Evolutionary conservation across 1,140 invertebrate species (phyloP).

Genomic region (Drosophila mojavensis): DNA sequence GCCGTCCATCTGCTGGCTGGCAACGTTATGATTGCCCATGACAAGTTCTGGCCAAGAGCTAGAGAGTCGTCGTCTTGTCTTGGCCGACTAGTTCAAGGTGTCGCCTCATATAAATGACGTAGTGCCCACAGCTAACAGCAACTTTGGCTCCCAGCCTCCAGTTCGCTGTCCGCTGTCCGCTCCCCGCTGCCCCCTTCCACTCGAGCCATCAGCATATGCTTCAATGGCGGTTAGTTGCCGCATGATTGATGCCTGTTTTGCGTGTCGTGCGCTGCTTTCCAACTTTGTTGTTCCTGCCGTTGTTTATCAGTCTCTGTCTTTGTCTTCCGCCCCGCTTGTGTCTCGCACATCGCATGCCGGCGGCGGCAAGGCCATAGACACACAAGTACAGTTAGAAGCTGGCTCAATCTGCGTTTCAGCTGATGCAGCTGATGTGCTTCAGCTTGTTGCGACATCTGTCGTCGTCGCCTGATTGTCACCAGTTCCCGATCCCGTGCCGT

Average conservation of each 20-base stretch:
- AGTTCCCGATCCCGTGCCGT: not conserved
- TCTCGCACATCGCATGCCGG: constrained; percentile 31
- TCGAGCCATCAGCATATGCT: constrained; percentile 52
- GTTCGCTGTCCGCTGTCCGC: not conserved
- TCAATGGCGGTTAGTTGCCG: constrained; percentile 65
- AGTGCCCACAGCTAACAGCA: constrained; percentile 19
- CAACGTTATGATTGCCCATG: constrained; percentile 76
- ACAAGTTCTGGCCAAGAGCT: constrained; percentile 48
- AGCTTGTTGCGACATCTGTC: constrained; percentile 49
- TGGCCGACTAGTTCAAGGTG: constrained; percentile 55
- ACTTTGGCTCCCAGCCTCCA: constrained; percentile 18
- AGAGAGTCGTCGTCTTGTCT: constrained; percentile 21
- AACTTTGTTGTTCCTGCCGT: constrained; percentile 39
- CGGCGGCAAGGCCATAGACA: constrained; percentile 55
- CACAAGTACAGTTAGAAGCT: constrained; percentile 54
- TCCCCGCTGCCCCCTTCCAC: not conserved
- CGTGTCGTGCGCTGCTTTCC: constrained; percentile 64
- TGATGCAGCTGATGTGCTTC: constrained; percentile 6
- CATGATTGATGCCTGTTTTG: constrained; percentile 83
- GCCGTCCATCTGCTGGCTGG: constrained; percentile 10
- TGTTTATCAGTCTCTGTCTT: constrained; percentile 51
- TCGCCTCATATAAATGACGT: constrained; percentile 49
- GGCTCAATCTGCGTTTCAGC: constrained; percentile 28
- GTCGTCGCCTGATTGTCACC: constrained; percentile 48
- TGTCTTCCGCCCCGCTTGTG: constrained; percentile 29